Conservation (phyloP, 1,140 invertebrate genomes). For the Zophobas atratus region DNA sequence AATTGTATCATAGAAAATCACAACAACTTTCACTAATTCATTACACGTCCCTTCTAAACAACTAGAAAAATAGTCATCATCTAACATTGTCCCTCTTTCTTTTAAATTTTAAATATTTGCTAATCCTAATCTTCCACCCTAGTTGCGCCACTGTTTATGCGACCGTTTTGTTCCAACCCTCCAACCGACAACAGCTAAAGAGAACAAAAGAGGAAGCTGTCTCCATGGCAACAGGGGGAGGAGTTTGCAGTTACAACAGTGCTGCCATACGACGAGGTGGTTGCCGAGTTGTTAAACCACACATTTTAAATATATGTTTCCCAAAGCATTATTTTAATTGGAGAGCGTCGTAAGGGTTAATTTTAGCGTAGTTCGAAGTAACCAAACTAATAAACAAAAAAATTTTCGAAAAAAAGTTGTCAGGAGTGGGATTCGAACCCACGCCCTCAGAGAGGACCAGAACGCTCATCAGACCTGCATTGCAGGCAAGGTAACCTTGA, state of each 20-base stretch:
- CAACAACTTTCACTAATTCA: too few species aligned
- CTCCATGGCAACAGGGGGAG: slow-evolving; percentile 52
- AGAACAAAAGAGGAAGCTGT: slow-evolving; percentile 61
- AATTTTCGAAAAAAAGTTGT: slow-evolving; percentile 68
- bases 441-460: slow-evolving; percentile 87
- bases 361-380: too few species aligned
- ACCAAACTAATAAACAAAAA: too few species aligned
- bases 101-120: background rate
- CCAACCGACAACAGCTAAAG: slow-evolving; percentile 48
- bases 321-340: too few species aligned
- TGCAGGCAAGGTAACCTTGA: slow-evolving; percentile 69
- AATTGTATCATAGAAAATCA: too few species aligned
- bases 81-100: too few species aligned
- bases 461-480: slow-evolving; percentile 66
- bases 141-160: slow-evolving; percentile 46
- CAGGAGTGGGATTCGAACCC: slow-evolving; percentile 90
- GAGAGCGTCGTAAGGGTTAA: too few species aligned
- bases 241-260: background rate
- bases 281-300: too few species aligned
- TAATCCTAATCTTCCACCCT: background rate
- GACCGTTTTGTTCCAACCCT: slow-evolving; percentile 46
- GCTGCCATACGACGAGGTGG: slow-evolving; percentile 4
- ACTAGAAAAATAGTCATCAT: too few species aligned
- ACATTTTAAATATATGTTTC: too few species aligned
- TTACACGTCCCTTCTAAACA: too few species aligned